These are phyloP conservation scores for Amphipoea lucens DNA, from an alignment of 2,888 invertebrate genomes.

Conservation along the genomic window DNA sequence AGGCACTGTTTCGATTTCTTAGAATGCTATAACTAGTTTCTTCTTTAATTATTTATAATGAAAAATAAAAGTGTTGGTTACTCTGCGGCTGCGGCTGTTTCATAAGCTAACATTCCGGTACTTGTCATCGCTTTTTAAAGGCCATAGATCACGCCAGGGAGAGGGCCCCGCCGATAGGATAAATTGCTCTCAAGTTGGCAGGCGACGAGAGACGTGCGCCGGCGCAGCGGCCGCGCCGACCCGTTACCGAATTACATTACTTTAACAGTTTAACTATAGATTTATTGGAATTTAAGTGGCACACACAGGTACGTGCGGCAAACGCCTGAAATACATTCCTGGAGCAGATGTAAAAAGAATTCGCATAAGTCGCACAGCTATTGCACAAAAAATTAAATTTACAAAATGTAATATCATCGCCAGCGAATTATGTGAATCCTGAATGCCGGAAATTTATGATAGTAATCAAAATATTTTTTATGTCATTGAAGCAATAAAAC, in stretches of 20 bases:
- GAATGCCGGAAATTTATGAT: constrained; percentile 84
- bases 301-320: constrained; percentile 61
- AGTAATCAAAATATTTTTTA: constrained; percentile 77
- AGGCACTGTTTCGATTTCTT: constrained; percentile 54
- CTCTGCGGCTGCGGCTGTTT: constrained; percentile 60
- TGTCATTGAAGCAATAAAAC: constrained; percentile 79
- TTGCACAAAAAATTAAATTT: constrained; percentile 66
- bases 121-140: constrained; percentile 83
- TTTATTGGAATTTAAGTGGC: constrained; percentile 79
- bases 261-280: constrained; percentile 78
- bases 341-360: constrained; percentile 67
- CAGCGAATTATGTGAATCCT: constrained; percentile 88
- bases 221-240: constrained; percentile 64
- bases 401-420: constrained; percentile 73
- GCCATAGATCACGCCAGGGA: constrained; percentile 79
- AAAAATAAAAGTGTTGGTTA: constrained; percentile 57
- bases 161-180: constrained; percentile 78
- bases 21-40: constrained; percentile 58
- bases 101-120: constrained; percentile 64
- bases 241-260: constrained; percentile 72
- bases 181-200: constrained; percentile 83
- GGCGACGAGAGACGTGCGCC: constrained; percentile 81
- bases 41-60: constrained; percentile 57
- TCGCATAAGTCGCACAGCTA: constrained; percentile 84
- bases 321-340: constrained; percentile 36